Base-by-base conservation (phyloP, 2,888 invertebrate genomes). In the Callyntrura sp. region DNA sequence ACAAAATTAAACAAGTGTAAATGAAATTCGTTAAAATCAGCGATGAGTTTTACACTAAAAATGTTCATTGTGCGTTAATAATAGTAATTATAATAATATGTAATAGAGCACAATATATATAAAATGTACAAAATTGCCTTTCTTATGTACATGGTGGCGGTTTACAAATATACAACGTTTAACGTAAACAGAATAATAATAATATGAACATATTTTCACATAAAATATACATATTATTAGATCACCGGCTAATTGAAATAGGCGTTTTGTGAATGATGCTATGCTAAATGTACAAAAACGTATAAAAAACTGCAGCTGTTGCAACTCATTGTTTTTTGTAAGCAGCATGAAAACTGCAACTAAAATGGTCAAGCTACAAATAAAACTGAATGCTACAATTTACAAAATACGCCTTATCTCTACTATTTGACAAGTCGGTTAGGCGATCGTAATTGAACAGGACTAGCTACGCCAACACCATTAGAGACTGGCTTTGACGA, bases 401-500 rank as follows among this genome's bases (percentile, higher is more conserved):
- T 57, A 57, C 57, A 14, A n/a, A n/a, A 2, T 17, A 14, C 8
- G 17, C 57, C 1, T n/a, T 70, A 17, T 28, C n/a, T 20, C 45
- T 76, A 51, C 51, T 73, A 88, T 70, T 88, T 88, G 48, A 88
- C 88, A 45, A 88, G 83, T 73, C 88, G 88, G 65, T 62, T 88
- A 14, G 88, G 88, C 28, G 92, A 90, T 73, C 90, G 87, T 12
- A 91, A 60, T 55, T 84, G 88, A 76, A 92, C 91, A 23, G 91
- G 91, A 90, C 91, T 92, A 88, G 92, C 79, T 48, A 92, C 86
- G 60, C 90, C 90, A 23, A 88, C 65, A 28, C 90, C 90, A 79
- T 83, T 60, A 5, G 55, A 51, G 45, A 62, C 85, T 6, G 84
- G 84, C 60, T 86, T 88, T 9, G 89, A 89, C 12, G 51, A 73